A percentile compares a stretch with the other conserved stretches of the same genome.
Evolutionary conservation across 2,113 vertebrate species (phyloP).

Genomic region (Gasterosteus nipponicus): DNA sequence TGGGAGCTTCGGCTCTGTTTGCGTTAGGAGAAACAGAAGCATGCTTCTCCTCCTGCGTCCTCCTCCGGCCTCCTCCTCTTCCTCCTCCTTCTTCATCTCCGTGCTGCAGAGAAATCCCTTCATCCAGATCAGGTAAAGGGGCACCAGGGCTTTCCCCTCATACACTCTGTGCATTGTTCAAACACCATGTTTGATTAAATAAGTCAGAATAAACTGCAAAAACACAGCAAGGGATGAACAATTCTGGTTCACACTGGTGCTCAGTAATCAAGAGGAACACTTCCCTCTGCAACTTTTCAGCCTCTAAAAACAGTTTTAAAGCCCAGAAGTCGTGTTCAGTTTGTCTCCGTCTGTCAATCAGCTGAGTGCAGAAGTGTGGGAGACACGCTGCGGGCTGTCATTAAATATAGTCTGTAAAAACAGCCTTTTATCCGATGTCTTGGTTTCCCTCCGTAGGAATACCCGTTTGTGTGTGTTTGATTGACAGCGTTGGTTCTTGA

Average conservation of each 20-base stretch:
- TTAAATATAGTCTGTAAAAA: slow-evolving; percentile 36
- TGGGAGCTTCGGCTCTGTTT: slow-evolving; percentile 33
- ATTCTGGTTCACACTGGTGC: neutral
- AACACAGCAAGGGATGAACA: neutral
- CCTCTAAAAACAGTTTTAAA: neutral
- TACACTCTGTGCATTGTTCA: neutral
- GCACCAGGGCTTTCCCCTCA: neutral
- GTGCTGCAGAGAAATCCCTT: slow-evolving; percentile 6
- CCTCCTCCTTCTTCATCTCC: neutral
- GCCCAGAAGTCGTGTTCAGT: slow-evolving; percentile 1
- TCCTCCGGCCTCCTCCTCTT: slow-evolving; percentile 1
- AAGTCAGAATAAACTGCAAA: neutral
- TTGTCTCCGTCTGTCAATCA: slow-evolving; percentile 28
- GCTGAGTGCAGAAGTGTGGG: neutral
- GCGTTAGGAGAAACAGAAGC: slow-evolving; percentile 37
- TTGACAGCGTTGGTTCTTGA: slow-evolving; percentile 32
- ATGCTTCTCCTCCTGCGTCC: neutral
- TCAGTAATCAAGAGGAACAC: neutral
- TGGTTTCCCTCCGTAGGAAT: slow-evolving; percentile 27
- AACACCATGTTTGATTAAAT: neutral
- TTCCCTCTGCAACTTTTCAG: neutral
- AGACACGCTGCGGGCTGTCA: slow-evolving; percentile 24
- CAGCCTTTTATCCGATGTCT: slow-evolving; percentile 41
- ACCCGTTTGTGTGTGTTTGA: slow-evolving; percentile 37
- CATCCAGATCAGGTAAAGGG: slow-evolving; percentile 1